These are phyloP conservation scores for Linnaemya tessellans DNA, from an alignment of 2,888 invertebrate genomes.

Conservation along the genomic window DNA sequence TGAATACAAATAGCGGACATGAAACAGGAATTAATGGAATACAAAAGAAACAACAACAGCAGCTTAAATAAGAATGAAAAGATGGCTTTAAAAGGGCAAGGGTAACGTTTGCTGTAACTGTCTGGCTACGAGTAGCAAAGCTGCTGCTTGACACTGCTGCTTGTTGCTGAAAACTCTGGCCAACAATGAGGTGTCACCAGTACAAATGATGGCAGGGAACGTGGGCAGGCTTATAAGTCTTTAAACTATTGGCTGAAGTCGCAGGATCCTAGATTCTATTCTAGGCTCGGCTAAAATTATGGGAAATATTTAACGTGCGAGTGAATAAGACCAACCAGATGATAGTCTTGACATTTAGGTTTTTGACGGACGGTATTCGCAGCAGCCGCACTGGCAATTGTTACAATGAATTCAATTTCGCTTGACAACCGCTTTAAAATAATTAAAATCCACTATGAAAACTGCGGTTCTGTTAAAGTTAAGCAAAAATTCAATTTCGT, in stretches of 20 bases:
- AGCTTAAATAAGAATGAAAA: constrained; percentile 40
- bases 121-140: background rate
- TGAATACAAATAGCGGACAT: constrained; percentile 71
- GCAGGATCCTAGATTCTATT: too few relatives aligned
- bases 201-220: constrained; percentile 28
- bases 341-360: too few relatives aligned
- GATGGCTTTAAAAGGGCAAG: constrained; percentile 60
- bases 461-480: too few relatives aligned
- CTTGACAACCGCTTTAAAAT: too few relatives aligned
- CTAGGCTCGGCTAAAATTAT: too few relatives aligned
- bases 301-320: too few relatives aligned
- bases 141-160: background rate
- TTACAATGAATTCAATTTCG: too few relatives aligned
- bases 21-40: constrained; percentile 62
- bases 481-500: too few relatives aligned
- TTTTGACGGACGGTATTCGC: too few relatives aligned
- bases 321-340: too few relatives aligned
- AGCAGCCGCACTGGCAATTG: too few relatives aligned
- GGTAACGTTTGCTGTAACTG: constrained; percentile 17
- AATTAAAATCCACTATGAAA: too few relatives aligned
- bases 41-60: constrained; percentile 49
- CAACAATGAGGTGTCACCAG: constrained; percentile 66
- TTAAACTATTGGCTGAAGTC: background rate
- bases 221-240: background rate
- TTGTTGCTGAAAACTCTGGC: constrained; percentile 5